Percentiles rank a stretch among this genome's conserved stretches.
Conservation (phyloP, 30 jellyfish, hydroid and myxozoan genomes). For the Mastigias papua region DNA sequence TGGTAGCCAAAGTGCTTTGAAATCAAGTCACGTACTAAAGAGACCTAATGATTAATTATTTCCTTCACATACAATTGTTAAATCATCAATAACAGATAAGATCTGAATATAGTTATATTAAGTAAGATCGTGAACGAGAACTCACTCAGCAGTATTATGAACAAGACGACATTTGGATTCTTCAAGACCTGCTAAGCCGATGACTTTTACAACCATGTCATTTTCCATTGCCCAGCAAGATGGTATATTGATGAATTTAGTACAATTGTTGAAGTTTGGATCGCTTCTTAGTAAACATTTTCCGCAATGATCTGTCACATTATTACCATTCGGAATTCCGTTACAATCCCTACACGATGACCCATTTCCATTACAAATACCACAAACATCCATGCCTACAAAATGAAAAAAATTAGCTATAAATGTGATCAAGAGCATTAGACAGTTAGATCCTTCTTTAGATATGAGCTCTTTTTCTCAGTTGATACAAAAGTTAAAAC, state of each 20-base stretch:
- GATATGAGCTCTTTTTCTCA: too few relatives aligned
- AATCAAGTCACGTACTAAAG: too few relatives aligned
- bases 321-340: slow-evolving; percentile 42
- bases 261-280: slow-evolving; percentile 21
- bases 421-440: too few relatives aligned
- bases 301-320: slow-evolving; percentile 31
- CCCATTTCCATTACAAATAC: slow-evolving; percentile 50
- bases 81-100: too few relatives aligned
- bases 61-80: too few relatives aligned
- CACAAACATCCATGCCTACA: slow-evolving; percentile 61
- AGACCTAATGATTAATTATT: too few relatives aligned
- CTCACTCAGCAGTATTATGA: background rate
- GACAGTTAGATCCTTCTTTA: too few relatives aligned
- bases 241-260: background rate
- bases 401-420: background rate
- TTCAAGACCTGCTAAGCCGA: background rate
- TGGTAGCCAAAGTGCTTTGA: too few relatives aligned
- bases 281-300: slow-evolving; percentile 18
- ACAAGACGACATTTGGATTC: background rate
- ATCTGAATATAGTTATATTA: too few relatives aligned
- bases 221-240: slow-evolving; percentile 2
- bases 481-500: too few relatives aligned
- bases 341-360: slow-evolving; percentile 59
- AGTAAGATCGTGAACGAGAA: background rate
- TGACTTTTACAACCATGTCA: background rate